These are phyloP conservation scores for Anaspis maculata DNA, from an alignment of 2,888 invertebrate genomes.

Conservation along the genomic window DNA sequence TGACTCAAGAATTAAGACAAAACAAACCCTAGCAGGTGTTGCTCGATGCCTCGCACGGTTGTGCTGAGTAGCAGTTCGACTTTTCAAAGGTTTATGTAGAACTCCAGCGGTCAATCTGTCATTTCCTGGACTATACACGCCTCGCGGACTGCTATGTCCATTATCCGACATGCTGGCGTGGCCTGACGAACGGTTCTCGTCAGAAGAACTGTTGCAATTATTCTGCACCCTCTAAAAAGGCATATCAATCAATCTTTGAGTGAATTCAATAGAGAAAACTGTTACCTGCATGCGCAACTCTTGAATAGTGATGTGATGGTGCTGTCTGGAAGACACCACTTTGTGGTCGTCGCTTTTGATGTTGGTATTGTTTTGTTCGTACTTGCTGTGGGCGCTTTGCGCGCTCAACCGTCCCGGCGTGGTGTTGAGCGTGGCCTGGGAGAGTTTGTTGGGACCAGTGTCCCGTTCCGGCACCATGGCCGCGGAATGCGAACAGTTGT, in stretches of 20 bases:
- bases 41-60: constrained; percentile 55
- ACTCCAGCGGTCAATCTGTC: constrained; percentile 58
- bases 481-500: constrained; percentile 26
- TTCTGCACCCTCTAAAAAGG: constrained; percentile 10
- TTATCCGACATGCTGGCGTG: constrained; percentile 93
- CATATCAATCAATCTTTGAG: too few relatives aligned
- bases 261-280: too few relatives aligned
- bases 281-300: too few relatives aligned
- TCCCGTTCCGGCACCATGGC: constrained; percentile 49
- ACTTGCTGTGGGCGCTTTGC: too few relatives aligned
- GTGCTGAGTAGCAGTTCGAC: constrained; percentile 53
- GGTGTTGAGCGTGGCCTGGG: too few relatives aligned
- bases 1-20: background rate
- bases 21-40: constrained; percentile 52
- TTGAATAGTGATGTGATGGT: constrained; percentile 55
- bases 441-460: constrained; percentile 44
- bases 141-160: constrained; percentile 57
- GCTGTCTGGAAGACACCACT: too few relatives aligned
- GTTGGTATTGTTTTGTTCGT: too few relatives aligned
- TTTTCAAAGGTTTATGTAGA: constrained; percentile 57
- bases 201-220: constrained; percentile 65
- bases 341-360: too few relatives aligned
- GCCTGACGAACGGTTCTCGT: constrained; percentile 85
- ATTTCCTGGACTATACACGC: too few relatives aligned
- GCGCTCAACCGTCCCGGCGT: too few relatives aligned